Evolutionary conservation across 2,113 vertebrate genomes (phyloP).

Genomic region (Lanius collurio): DNA sequence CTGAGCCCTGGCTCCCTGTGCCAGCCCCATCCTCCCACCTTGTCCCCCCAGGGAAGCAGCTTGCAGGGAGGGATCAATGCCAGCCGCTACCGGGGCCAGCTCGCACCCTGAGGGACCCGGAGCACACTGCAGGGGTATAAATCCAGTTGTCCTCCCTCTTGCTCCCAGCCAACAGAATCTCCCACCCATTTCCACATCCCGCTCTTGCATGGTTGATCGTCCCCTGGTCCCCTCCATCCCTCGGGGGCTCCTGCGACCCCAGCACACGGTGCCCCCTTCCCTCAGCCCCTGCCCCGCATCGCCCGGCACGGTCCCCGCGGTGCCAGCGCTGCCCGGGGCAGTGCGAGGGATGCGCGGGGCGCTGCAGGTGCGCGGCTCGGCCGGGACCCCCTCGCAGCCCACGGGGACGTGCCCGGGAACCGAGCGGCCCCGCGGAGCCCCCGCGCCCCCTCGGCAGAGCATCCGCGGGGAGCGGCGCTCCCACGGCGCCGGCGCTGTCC

Average conservation of each 20-base stretch:
- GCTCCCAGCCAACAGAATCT: not conserved
- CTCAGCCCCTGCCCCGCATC: not conserved
- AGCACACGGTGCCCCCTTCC: not conserved
- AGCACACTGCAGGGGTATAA: accelerated
- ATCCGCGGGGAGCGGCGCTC: no score
- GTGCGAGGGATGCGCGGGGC: not conserved
- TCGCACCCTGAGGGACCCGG: not conserved
- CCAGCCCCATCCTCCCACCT: not conserved
- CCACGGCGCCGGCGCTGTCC: not conserved
- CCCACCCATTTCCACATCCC: not conserved
- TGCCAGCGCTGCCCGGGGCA: not conserved
- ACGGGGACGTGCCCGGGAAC: not conserved
- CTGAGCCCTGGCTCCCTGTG: not conserved
- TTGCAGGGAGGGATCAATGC: not conserved
- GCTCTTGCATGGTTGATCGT: not conserved
- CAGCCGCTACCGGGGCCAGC: not conserved
- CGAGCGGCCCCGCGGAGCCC: not conserved
- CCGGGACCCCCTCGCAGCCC: not conserved
- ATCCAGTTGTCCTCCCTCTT: not conserved
- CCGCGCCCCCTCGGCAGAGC: not conserved
- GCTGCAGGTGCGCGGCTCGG: not conserved
- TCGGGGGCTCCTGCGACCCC: not conserved
- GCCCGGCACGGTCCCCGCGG: not conserved
- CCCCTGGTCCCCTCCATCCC: not conserved
- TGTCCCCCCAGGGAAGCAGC: not conserved